phyloP scores from a whole-genome alignment of 2,888 invertebrate species.

The Molorchus minor region DNA sequence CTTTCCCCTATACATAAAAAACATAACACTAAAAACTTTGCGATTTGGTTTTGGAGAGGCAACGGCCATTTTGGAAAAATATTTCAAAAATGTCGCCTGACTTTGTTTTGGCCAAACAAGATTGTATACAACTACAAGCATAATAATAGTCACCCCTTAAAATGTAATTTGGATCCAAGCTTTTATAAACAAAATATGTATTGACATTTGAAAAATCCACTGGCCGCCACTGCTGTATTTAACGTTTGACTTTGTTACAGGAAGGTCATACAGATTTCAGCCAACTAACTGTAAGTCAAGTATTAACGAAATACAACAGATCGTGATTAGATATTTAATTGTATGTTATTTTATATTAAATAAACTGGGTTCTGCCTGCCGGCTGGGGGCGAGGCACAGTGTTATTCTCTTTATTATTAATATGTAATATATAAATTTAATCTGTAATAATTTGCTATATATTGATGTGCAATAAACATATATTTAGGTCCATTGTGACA shows the following conservation, averaged over 20 bases:
- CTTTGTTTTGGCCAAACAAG: too few relatives aligned
- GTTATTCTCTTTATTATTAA: conserved; percentile 39
- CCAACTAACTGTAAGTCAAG: conserved; percentile 45
- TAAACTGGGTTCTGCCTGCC: conserved; percentile 45
- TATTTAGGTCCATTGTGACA: conserved; percentile 35
- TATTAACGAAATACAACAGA: conserved; percentile 22
- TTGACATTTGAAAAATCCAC: too few relatives aligned
- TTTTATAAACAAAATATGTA: too few relatives aligned
- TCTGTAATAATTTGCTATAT: conserved; percentile 43
- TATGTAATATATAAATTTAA: conserved; percentile 23
- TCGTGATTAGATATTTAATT: conserved; percentile 45
- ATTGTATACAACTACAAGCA: too few relatives aligned
- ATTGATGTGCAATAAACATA: conserved; percentile 53
- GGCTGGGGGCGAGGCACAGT: conserved; percentile 52
- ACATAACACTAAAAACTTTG: too few relatives aligned
- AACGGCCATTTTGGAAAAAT: too few relatives aligned
- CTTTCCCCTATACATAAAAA: too few relatives aligned
- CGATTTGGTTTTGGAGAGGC: too few relatives aligned
- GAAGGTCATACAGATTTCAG: conserved; percentile 46
- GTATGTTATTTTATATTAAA: conserved; percentile 33
- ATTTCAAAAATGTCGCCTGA: too few relatives aligned
- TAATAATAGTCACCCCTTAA: too few relatives aligned
- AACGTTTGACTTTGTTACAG: conserved; percentile 42
- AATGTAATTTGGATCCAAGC: too few relatives aligned
- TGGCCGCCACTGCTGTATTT: neutral